Base-by-base conservation (phyloP, 2,888 invertebrate species). In the Drosophila conformis region DNA sequence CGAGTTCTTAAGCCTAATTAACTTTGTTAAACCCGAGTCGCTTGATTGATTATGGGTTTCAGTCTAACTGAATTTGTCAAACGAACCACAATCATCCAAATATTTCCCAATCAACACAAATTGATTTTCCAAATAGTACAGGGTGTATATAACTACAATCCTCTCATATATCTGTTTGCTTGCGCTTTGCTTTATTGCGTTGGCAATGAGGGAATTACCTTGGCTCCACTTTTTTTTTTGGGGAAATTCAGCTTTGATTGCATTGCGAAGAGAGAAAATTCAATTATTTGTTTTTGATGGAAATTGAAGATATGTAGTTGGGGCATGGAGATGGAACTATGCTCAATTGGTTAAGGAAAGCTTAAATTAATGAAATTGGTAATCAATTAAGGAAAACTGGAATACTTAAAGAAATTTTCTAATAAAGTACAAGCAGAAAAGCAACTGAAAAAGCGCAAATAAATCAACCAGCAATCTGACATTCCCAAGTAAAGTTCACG, bases 261-360 rank as follows among this genome's bases (percentile, higher is more conserved):
- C 54, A 49, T 42, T 67, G 40, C 58, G 56, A 74, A 81, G 66
- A 79, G 61, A 68, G 59, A 69, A 87, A 72, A 67, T 73, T 71
- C 69, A 72, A 81, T 83, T 89, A 87, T 83, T 85, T 66, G 40
- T 38, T 72, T 79, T 73, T 63, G 65, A 83, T 75, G 79, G 82
- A 72, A 87, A 87, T 70, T 61, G 46, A 73, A 78, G 78, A 70
- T 67, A 38, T 53, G 13, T 42, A 36, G 31, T 51, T 27, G 15
- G 48, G 13, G 27, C 42, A 33, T 67, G 29, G 7, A 35, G 46
- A 52, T 31, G 35, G 46, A 57, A 25, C 25, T 25, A 25, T 25
- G 25, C 25, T 25, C 25, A 71, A 64, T 70, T 40, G 33, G 11
- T 7, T 29, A 35, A 11, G n/a, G 8, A 54, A 49, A 25, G 21